Conservation (phyloP, 2,888 invertebrate genomes). For the Andrena praecox region DNA sequence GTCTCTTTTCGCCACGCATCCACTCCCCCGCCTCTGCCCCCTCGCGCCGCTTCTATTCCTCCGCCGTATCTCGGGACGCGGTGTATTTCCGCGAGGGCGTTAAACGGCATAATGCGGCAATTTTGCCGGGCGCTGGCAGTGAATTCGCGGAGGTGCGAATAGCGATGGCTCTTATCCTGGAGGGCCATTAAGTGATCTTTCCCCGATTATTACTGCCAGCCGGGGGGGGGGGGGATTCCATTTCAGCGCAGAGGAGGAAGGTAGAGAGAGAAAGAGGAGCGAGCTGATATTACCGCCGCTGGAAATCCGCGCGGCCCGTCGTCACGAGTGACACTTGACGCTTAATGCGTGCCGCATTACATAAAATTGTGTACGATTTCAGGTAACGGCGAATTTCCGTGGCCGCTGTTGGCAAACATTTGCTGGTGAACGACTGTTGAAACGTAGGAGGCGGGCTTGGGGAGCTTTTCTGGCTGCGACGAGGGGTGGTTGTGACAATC, state of each 20-base stretch:
- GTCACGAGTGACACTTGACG: slow-evolving; percentile 29
- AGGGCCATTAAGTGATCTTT: slow-evolving; percentile 75
- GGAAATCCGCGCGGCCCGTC: slow-evolving; percentile 35
- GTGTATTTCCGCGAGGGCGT: slow-evolving; percentile 55
- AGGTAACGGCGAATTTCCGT: slow-evolving; percentile 40
- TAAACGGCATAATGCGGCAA: slow-evolving; percentile 75
- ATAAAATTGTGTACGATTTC: slow-evolving; percentile 45
- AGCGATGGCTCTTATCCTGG: slow-evolving; percentile 53
- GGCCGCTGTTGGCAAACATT: neutral
- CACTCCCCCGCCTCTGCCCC: neutral
- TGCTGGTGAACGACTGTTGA: neutral
- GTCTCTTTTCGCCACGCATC: slow-evolving; percentile 33
- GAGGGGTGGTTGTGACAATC: too few species aligned
- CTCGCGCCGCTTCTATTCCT: slow-evolving; percentile 29
- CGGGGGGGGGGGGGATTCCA: slow-evolving; percentile 56
- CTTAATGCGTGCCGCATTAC: slow-evolving; percentile 43
- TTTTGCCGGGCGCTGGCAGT: slow-evolving; percentile 71
- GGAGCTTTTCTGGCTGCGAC: neutral
- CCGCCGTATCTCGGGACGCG: slow-evolving; percentile 40
- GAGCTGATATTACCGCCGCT: slow-evolving; percentile 18
- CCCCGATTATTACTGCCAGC: slow-evolving; percentile 74
- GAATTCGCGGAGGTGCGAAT: slow-evolving; percentile 69
- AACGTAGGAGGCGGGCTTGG: neutral
- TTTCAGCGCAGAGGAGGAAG: slow-evolving; percentile 48
- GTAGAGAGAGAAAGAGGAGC: slow-evolving; percentile 25